Evolutionary conservation across 2,797 vertebrate species (phyloP), one percentile per base, ranked within the genome.

Genomic region (Diplodus sargus): DNA sequence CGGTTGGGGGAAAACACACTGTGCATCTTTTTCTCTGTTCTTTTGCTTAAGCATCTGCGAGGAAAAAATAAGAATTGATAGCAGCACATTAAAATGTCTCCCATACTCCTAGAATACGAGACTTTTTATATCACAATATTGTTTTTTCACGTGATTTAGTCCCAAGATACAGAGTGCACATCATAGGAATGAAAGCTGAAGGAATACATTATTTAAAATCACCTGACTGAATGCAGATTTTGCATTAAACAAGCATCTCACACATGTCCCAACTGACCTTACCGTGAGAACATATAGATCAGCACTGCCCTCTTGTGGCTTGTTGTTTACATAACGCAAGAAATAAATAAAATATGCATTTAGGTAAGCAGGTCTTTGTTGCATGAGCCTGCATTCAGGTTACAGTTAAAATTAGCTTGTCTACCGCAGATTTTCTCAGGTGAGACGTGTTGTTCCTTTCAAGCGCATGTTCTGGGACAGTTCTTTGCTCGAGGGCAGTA

Each of bases 281-380:
- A 72, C 39, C 34, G 69, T 61, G 10, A 23, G 11, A 57, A 72
- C 51, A 42, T 22, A 34, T 22, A 61, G 30, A 20, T 54, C 76
- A 84, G 78, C 69, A 86, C 78, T 82, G 81, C 88, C 92, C 86
- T 74, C 93, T 87, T 81, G 84, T 89, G 93, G 78, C 9, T 18
- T 14, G 4, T 34, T 60, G 6, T 63, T 49, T 59, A 64, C 53
- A 90, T 30, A 58, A 79, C 59, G 74, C 28, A 8, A 8, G 4
- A 76, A 43, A 74, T 45, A 82, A 74, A 79, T 56, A 49, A 53
- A 71, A 78, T 43, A 74, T 74, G 63, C 28, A 68, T 87, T 61
- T 48, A 76, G 77, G 51, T 59, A 88, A 90, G 49, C 82, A 56
- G 74, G 79, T 81, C 82, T 79, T 64, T 61, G 52, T 39, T 82